Evolutionary conservation across 2,888 invertebrate species (phyloP).

Genomic region (Nysson spinosus): DNA sequence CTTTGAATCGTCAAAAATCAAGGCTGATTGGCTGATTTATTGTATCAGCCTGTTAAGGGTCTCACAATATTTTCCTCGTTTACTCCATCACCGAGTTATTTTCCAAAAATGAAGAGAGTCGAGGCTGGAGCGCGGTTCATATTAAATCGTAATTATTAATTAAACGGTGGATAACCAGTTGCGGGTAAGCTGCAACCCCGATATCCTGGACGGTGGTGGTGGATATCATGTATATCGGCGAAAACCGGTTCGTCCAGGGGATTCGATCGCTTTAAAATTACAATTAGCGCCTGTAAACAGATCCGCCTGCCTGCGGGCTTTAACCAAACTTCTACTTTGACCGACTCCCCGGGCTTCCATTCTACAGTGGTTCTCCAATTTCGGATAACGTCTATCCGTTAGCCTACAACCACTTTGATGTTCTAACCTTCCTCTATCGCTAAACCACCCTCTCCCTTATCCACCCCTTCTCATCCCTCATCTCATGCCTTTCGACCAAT

Average conservation of each 20-base stretch:
- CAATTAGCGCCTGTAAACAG: conserved; percentile 45
- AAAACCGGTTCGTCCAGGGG: conserved; percentile 18
- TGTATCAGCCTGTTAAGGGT: too few relatives aligned
- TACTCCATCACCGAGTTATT: too few relatives aligned
- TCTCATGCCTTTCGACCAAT: too few relatives aligned
- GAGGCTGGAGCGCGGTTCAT: conserved; percentile 36
- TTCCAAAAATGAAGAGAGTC: too few relatives aligned
- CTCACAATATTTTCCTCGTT: too few relatives aligned
- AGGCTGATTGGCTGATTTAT: too few relatives aligned
- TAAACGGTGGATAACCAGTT: conserved; percentile 41
- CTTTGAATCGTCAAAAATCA: too few relatives aligned
- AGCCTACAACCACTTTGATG: neutral
- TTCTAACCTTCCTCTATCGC: neutral
- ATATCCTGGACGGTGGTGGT: conserved; percentile 21
- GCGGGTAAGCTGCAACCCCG: conserved; percentile 35
- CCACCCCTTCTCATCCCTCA: too few relatives aligned
- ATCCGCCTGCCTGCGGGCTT: conserved; percentile 29
- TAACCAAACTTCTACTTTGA: conserved; percentile 31
- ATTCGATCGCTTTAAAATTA: conserved; percentile 55
- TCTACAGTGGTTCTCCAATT: conserved; percentile 18
- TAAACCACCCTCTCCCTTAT: too few relatives aligned
- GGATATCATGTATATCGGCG: conserved; percentile 20
- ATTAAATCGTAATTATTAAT: conserved; percentile 58
- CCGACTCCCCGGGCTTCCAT: conserved; percentile 8
- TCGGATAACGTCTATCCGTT: conserved; percentile 1